Base-by-base conservation (phyloP, 2,797 vertebrate species). In the Cyclura pinguis region DNA sequence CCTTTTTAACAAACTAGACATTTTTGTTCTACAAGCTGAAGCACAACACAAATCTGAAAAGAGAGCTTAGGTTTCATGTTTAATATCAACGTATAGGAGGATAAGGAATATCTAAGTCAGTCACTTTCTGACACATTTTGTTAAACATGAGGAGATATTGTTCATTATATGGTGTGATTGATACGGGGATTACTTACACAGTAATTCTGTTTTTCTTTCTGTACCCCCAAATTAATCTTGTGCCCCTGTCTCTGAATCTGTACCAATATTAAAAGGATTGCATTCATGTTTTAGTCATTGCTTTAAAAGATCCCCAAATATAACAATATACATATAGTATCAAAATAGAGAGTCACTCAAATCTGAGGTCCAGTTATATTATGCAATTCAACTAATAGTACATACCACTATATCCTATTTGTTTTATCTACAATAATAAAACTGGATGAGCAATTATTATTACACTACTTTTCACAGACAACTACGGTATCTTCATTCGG, bases 151-250 rank as follows among this genome's bases (percentile, higher is more conserved):
- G 47, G 80, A 77, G 32, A 69, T 67, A 83, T 16, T 80, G 20
- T n/a, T 87, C n/a, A 84, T 78, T 72, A 87, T 20, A 74, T 76
- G 59, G 57, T 69, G 83, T 84, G 55, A 89, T 82, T 85, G 74
- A 85, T 35, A 84, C 72, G 84, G 24, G 72, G 85, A 85, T 84
- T 83, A 87, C 81, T 87, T 87, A 77, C 85, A 87, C 29, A 87
- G 80, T 67, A 84, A 87, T 78, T 87, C 86, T 89, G 81, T 89
- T 76, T 89, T 96, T 97, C 97, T 94, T 96, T 93, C 85, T 93
- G 95, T 96, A 95, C 96, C 96, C 95, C 95, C 96, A 97, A 96
- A 92, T 96, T 93, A 96, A 89, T 89, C 88, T 89, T 94, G 91
- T 95, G 96, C 91, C 95, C 95, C 96, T 93, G 96, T 94, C 91